Evolutionary conservation across 2,888 invertebrate species (phyloP).

Genomic region (Sarcophaga subvicina): DNA sequence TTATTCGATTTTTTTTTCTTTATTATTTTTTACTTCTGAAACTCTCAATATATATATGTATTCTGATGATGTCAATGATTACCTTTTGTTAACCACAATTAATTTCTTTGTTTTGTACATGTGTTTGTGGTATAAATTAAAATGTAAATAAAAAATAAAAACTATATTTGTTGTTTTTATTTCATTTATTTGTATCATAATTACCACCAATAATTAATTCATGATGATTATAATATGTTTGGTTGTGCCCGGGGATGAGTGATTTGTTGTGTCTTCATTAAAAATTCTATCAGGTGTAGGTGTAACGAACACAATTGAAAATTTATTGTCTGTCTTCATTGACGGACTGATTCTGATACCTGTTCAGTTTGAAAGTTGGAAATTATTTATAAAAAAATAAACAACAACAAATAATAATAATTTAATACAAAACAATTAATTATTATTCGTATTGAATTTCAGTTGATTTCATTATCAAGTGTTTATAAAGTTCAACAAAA

Average conservation of each 20-base stretch:
- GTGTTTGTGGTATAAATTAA: not conserved
- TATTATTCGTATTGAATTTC: conserved; percentile 59
- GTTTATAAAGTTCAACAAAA: conserved; percentile 54
- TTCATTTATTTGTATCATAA: conserved; percentile 6
- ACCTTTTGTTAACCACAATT: not conserved
- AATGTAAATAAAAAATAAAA: not conserved
- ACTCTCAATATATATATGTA: not conserved
- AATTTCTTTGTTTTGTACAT: too few relatives aligned
- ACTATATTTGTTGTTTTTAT: too few relatives aligned
- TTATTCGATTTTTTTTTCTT: too few relatives aligned
- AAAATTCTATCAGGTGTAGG: conserved; percentile 56
- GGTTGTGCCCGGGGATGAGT: not conserved
- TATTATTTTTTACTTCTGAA: too few relatives aligned
- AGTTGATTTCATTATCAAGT: conserved; percentile 58
- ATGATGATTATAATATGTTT: conserved; percentile 38
- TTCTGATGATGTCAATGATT: not conserved
- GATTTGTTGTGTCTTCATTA: conserved; percentile 41
- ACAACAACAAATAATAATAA: not conserved
- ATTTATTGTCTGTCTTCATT: conserved; percentile 54
- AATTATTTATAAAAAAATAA: conserved; percentile 40
- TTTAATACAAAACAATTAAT: conserved; percentile 63
- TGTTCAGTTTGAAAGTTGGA: not conserved
- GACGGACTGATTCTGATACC: conserved; percentile 15
- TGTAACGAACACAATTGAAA: conserved; percentile 59
- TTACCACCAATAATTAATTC: conserved; percentile 44